phyloP scores from a whole-genome alignment of 35 echinoderm and acorn worm species.

The Hemicentrotus pulcherrimus region DNA sequence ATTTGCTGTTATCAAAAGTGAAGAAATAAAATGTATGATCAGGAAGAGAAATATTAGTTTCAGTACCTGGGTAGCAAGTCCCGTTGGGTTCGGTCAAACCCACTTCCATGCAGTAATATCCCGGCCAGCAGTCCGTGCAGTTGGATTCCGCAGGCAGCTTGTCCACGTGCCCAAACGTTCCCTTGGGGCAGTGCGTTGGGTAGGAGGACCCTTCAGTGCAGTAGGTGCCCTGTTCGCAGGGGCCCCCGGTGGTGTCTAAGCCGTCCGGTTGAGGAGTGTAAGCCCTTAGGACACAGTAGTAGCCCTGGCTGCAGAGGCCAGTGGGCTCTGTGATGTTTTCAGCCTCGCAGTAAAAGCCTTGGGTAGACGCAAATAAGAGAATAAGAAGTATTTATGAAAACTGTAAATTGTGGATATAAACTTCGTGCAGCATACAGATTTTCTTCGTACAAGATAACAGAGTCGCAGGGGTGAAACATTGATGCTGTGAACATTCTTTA shows the following conservation, averaged over 20 bases:
- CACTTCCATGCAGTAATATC: slow-evolving; percentile 77
- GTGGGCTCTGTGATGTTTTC: slow-evolving; percentile 89
- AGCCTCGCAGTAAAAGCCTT: slow-evolving; percentile 91
- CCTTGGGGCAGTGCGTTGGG: slow-evolving; percentile 85
- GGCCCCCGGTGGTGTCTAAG: slow-evolving; percentile 76
- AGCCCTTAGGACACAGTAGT: slow-evolving; percentile 84
- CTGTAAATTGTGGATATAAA: too few species aligned
- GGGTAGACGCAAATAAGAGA: neutral
- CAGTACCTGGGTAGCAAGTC: slow-evolving; percentile 68
- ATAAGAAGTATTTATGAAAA: too few species aligned
- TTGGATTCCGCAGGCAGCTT: slow-evolving; percentile 66
- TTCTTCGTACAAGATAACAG: too few species aligned
- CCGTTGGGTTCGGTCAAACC: slow-evolving; percentile 87
- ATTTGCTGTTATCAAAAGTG: neutral
- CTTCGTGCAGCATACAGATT: too few species aligned
- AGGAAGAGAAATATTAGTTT: neutral
- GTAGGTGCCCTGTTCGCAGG: slow-evolving; percentile 92
- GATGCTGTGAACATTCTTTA: too few species aligned
- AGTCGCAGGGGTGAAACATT: too few species aligned
- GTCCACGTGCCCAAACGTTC: slow-evolving; percentile 79
- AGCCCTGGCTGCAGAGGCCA: slow-evolving; percentile 72
- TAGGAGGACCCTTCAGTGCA: slow-evolving; percentile 82
- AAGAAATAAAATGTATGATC: neutral
- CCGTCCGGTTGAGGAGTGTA: slow-evolving; percentile 79
- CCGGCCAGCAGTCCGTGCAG: slow-evolving; percentile 90